Evolutionary conservation across 2,797 vertebrate genomes (phyloP).

Genomic region (Spheniscus humboldti): DNA sequence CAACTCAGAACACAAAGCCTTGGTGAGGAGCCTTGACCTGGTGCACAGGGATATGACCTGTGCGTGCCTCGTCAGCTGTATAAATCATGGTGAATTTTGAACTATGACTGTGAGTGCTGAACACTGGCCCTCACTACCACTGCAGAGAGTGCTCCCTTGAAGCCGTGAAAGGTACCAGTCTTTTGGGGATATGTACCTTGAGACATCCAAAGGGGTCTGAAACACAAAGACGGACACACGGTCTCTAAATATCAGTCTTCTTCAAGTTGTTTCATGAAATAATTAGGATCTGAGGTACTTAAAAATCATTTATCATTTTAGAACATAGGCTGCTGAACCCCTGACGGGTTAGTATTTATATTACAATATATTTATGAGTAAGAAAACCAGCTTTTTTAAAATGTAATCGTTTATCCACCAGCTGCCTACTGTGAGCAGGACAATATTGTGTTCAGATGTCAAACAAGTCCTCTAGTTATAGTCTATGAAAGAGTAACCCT

Average conservation of each 20-base stretch:
- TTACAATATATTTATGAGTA: no score
- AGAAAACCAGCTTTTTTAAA: background rate
- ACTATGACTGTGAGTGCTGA: background rate
- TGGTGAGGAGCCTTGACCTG: background rate
- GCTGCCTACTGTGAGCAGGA: background rate
- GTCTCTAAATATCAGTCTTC: background rate
- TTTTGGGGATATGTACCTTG: no score
- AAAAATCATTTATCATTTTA: no score
- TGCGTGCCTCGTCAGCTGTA: accelerated
- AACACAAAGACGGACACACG: background rate
- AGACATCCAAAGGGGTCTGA: background rate
- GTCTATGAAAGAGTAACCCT: no score
- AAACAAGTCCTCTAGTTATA: background rate
- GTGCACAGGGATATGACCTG: background rate
- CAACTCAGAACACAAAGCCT: background rate
- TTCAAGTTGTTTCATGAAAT: no score
- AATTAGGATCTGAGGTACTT: no score
- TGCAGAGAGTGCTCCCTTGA: no score
- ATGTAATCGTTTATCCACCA: background rate
- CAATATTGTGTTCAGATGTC: background rate
- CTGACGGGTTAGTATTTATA: no score
- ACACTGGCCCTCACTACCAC: no score
- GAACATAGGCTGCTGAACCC: no score
- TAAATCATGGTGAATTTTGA: background rate
- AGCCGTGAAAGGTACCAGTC: background rate